Conservation (phyloP, 2,797 vertebrate species). For the Distichodus sexfasciatus region DNA sequence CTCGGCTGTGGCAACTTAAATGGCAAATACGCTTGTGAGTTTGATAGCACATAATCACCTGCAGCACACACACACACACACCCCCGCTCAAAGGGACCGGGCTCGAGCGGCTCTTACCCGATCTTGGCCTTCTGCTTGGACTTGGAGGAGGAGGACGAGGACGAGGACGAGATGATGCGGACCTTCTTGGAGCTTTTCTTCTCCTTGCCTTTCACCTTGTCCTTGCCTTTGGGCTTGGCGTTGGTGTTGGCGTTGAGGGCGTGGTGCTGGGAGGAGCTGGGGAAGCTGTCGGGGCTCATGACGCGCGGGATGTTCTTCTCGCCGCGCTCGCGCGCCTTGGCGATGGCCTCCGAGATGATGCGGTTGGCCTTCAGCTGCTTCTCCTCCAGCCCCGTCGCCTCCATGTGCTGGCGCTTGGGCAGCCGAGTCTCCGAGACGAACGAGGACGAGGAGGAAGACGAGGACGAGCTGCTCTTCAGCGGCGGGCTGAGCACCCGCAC, state of each 20-base stretch:
- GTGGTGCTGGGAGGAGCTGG: constrained; percentile 83
- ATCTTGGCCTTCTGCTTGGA: constrained; percentile 95
- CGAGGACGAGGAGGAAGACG: constrained; percentile 73
- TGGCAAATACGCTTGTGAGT: too few species aligned
- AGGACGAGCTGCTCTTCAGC: constrained; percentile 82
- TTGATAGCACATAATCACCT: too few species aligned
- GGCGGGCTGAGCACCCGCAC: constrained; percentile 88
- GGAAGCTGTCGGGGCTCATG: constrained; percentile 97
- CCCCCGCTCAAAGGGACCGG: too few species aligned
- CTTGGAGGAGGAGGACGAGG: constrained; percentile 85
- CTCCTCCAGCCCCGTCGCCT: constrained; percentile 75
- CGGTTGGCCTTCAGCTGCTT: constrained; percentile 98
- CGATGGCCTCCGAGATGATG: constrained; percentile 97
- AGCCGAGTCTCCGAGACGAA: constrained; percentile 84
- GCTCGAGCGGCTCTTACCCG: constrained; percentile 76
- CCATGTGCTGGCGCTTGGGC: constrained; percentile 64
- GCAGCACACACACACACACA: too few species aligned
- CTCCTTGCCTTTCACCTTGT: constrained; percentile 88
- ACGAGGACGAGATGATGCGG: constrained; percentile 80
- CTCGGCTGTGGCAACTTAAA: too few species aligned
- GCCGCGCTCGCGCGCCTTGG: constrained; percentile 92
- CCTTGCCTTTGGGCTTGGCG: constrained; percentile 83
- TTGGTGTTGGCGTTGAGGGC: too few species aligned
- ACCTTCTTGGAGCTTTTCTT: constrained; percentile 87
- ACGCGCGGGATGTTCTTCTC: constrained; percentile 97